phyloP scores from a whole-genome alignment of 2,797 vertebrate genomes.

The Coregonus sp. region DNA sequence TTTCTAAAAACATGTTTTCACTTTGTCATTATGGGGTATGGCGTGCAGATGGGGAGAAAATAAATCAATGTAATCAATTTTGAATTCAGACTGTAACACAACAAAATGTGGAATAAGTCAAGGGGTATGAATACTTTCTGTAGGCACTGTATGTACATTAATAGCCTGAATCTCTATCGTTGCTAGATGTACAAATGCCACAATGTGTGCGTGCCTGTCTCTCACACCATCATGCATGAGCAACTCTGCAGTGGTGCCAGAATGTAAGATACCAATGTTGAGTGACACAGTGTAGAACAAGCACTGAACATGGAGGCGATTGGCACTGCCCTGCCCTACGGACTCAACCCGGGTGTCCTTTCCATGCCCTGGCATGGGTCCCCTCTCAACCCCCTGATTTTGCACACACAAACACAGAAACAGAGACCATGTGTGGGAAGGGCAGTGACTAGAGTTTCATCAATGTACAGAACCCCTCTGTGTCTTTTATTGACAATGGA shows the following conservation, averaged over 20 bases:
- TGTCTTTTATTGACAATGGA: constrained; percentile 9
- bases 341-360: no score
- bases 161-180: background rate
- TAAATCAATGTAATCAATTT: no score
- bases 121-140: no score
- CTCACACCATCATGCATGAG: background rate
- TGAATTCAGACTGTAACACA: no score
- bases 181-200: background rate
- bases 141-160: background rate
- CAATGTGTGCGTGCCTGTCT: background rate
- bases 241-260: background rate
- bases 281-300: background rate
- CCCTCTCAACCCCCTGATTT: constrained; percentile 1
- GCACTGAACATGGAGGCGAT: no score
- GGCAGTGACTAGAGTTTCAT: constrained; percentile 3
- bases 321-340: no score
- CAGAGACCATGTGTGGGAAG: background rate
- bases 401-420: constrained; percentile 9
- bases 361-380: background rate
- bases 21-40: no score
- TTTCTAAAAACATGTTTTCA: no score
- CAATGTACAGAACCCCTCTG: background rate
- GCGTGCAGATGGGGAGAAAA: no score
- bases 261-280: background rate
- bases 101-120: no score